Evolutionary conservation across 92 coral and sea anemone genomes (phyloP).

Genomic region (Anthopleura xanthogrammica): DNA sequence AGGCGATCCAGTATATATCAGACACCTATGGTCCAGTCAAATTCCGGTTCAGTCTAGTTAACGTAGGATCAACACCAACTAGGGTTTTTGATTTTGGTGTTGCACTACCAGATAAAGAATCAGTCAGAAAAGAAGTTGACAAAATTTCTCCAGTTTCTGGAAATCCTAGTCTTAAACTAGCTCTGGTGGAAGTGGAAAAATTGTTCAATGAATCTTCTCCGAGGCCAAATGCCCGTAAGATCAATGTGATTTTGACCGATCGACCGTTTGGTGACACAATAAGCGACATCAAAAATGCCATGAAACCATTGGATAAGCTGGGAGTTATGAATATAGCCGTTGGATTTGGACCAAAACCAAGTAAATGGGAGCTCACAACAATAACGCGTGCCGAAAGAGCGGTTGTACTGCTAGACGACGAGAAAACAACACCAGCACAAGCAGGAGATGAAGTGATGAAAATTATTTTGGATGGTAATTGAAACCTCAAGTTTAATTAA

Average conservation of each 20-base stretch:
- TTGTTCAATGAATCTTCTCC: slow-evolving; percentile 15
- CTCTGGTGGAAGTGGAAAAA: slow-evolving; percentile 14
- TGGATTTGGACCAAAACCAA: slow-evolving; percentile 19
- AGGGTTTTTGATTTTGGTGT: slow-evolving; percentile 7
- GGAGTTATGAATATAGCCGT: slow-evolving; percentile 6
- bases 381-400: slow-evolving; percentile 29
- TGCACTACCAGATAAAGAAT: slow-evolving; percentile 27
- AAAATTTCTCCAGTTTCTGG: slow-evolving; percentile 15
- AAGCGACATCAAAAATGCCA: slow-evolving; percentile 11
- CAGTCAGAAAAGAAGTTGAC: slow-evolving; percentile 15
- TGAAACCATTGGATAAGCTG: slow-evolving; percentile 13
- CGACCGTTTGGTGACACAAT: neutral
- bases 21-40: slow-evolving; percentile 32
- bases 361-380: slow-evolving; percentile 14
- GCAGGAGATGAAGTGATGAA: slow-evolving; percentile 34
- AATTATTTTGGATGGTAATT: slow-evolving; percentile 26
- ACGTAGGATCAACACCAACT: slow-evolving; percentile 13
- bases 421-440: slow-evolving; percentile 4
- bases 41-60: slow-evolving; percentile 28
- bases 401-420: neutral
- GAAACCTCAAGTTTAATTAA: too few relatives aligned
- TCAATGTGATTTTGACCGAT: slow-evolving; percentile 16
- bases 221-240: slow-evolving; percentile 23
- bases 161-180: slow-evolving; percentile 10
- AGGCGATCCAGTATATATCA: slow-evolving; percentile 13